Evolutionary conservation across 2,113 vertebrate species (phyloP), one percentile per base, ranked within the genome.

Genomic region (Oryzias celebensis): DNA sequence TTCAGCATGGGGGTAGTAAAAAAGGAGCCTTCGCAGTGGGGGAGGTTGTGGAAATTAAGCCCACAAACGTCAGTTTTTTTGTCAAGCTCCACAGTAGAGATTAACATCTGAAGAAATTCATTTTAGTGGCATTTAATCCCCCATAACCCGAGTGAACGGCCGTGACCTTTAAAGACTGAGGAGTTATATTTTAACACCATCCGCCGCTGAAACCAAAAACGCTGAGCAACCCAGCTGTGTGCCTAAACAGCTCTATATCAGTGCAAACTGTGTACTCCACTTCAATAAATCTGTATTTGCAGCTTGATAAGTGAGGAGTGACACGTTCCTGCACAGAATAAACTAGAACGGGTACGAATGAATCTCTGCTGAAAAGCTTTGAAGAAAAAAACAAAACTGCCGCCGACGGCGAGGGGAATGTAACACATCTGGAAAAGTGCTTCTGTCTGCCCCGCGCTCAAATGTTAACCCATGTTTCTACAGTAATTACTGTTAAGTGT

Each of bases 91-190:
- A 80, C 74, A 71, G 82, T 69, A 52, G 55, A 80, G 84, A 84
- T 65, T 89, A 84, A 87, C 81, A 79, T 77, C 24, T 57, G 51
- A 81, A 80, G 72, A 83, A 82, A 89, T 90, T 83, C 72, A 85
- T 89, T 87, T 87, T 61, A 71, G 58, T 85, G 74, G 81, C 81
- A 87, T 85, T 80, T 83, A 81, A 84, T 84, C 82, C 81, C 20
- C 62, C 65, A 10, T 12, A 36, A 36, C 36, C 8, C 64, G 71
- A 59, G 71, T 54, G 83, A 75, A 70, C 78, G 73, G 60, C 4
- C 48, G 26, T 85, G 81, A 87, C 84, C 77, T 85, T 85, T 73
- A 85, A 82, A 82, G 69, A n/a, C 65, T 71, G 62, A n/a, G 51
- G 2, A 60, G 60, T 71, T 65, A 68, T 72, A 65, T 49, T 70